Evolutionary conservation across 2,113 vertebrate genomes (phyloP).

Genomic region (Melanerpes formicivorus): DNA sequence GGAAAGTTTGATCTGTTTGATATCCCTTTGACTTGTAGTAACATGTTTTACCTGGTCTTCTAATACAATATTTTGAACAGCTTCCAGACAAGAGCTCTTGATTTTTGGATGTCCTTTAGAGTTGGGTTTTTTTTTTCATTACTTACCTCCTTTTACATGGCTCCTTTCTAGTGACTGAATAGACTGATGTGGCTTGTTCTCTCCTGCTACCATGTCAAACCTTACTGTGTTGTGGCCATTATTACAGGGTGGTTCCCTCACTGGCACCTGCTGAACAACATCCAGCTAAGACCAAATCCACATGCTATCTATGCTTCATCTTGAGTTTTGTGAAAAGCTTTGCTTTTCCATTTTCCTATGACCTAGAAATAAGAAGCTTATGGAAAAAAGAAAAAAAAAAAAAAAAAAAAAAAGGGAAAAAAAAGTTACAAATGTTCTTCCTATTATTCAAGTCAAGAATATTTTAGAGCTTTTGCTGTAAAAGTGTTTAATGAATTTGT

Average conservation of each 20-base stretch:
- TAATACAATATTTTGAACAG: not conserved
- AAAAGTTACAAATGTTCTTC: not conserved
- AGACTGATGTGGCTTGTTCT: too few relatives aligned
- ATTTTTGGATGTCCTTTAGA: not conserved
- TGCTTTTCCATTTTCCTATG: not conserved
- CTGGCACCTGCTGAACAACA: not conserved
- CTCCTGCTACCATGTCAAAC: too few relatives aligned
- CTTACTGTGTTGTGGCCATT: not conserved
- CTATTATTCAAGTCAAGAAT: not conserved
- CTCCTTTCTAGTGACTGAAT: not conserved
- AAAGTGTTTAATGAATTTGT: not conserved
- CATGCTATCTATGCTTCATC: not conserved
- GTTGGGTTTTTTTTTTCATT: not conserved
- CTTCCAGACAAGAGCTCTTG: not conserved
- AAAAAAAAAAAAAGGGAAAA: too few relatives aligned
- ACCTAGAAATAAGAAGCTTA: not conserved
- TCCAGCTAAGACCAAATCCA: not conserved
- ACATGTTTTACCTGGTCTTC: not conserved
- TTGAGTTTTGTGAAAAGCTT: not conserved
- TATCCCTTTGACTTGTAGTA: not conserved
- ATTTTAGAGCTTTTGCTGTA: not conserved
- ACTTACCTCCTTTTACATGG: not conserved
- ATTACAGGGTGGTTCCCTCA: too few relatives aligned
- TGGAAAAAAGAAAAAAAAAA: not conserved
- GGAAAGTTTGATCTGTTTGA: not conserved